Base-by-base conservation (phyloP, 2,797 vertebrate species). In the Channallabes apus region DNA sequence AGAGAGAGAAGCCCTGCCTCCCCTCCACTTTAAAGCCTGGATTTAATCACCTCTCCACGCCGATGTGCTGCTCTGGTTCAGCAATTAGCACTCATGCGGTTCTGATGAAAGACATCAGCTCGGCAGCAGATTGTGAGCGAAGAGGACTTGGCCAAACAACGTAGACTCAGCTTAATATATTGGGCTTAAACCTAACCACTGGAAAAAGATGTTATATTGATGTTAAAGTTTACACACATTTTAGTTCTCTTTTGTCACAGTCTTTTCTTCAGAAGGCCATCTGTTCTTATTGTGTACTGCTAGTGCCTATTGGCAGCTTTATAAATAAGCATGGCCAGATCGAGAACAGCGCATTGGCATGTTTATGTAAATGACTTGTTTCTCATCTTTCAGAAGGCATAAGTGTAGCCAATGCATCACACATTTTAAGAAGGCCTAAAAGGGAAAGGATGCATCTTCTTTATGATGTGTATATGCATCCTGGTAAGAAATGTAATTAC, bases 71-170 rank as follows among this genome's bases (percentile, higher is more conserved):
- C 75, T 88, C 85, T 84, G 86, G 80, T 84, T 86, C 64, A 41
- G 87, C 91, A 93, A 94, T 95, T 93, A 93, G 91, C 82, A 22
- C 61, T 18, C 41, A 76, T 84, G 89, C 81, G 46, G 59, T 78
- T 85, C 85, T 88, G 89, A 93, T 91, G 86, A 93, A 93, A 93
- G 91, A 89, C 88, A 85, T 87, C 90, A 89, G 88, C 87, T 86
- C 87, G 87, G 88, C 88, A 81, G 82, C 80, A 80, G 86, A 88
- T 91, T 87, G 90, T 91, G 87, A 89, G 82, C 80, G 80, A 61
- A 15, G 78, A 62, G 71, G 46, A 89, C 82, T 80, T 85, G 82
- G 82, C 75, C 85, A 72, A 83, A 81, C 85, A 58, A 59, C 84
- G 77, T 79, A 84, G 82, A 88, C 84, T 67, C 41, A 32, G 58